Base-by-base conservation (phyloP, 2,888 invertebrate genomes). In the Cryptocephalus primarius region DNA sequence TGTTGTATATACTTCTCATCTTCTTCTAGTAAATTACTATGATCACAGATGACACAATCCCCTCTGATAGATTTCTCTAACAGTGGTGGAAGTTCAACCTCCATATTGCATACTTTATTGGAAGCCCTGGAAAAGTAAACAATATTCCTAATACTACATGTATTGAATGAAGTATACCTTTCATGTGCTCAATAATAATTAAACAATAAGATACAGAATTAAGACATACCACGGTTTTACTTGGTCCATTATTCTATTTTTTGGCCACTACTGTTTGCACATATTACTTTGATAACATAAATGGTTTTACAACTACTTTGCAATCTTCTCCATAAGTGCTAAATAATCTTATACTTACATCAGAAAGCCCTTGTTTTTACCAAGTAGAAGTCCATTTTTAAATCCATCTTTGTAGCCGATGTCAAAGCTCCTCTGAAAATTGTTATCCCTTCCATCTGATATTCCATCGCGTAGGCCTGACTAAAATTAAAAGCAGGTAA, bases 381-480 rank as follows among this genome's bases (percentile, higher is more conserved):
- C 80, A 45, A 84, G 57, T 47, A 72, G 60, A 46, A 81, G 74
- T 11, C 80, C 82, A 56, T 76, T 77, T 48, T 67, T 64, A 33
- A 85, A 75, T 1, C 84, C 87, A 60, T 80, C 77, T 48, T 68
- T 66, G 62, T 81, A 88, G 1, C 87, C 87, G 47, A 62, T 61
- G 59, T 87, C 81, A 64, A 88, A 88, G 61, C 81, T 78, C 13
- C 72, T 62, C 69, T 88, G 87, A 56, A 81, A 83, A 42, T 75
- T 74, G 44, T 75, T 67, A 12, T 77, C 73, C 52, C 78, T 73
- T 1, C 85, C 87, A 61, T 77, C 79, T 33, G 74, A 69, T 48
- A 80, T 73, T 14, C 87, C 87, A 65, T 87, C 83, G 59, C 77
- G 48, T 44, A 58, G 48, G 13, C 58, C 59, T 44, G 51, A 48